Base-by-base conservation (phyloP, 1,140 invertebrate species). In the Chymomyza costata region DNA sequence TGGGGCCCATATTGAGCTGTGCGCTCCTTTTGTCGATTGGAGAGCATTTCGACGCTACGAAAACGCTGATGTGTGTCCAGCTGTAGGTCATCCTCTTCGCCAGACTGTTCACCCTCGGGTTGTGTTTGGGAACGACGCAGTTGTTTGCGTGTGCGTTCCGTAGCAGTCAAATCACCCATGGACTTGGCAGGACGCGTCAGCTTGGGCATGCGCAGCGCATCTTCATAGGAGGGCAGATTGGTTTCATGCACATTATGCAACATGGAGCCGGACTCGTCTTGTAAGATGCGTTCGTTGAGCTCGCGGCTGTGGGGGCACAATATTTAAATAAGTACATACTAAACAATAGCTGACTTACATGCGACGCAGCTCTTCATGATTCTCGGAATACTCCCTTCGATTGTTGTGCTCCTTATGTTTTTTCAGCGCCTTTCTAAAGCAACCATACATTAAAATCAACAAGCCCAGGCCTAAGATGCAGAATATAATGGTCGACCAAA, bases 191-290 rank as follows among this genome's bases (percentile, higher is more conserved):
- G 90, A 5, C 86, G 78, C 55, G 88, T 88, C 43, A 90, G 57
- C 65, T 90, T 89, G 11, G 91, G 90, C 89, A 93, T 90, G 6
- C 89, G 87, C 41, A 93, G 86, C 7, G 92, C 92, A 85, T 93
- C 92, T 56, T 90, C 90, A 65, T 93, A 93, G n/a, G 89, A 90
- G 1, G 92, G 92, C 34, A 78, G 89, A 25, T 91, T 87, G 10
- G 91, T 83, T 85, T 93, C 92, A 48, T 90, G 78, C 88, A 39
- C 14, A 15, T 66, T 90, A 81, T 57, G 91, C 85, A 70, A 88
- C 2, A 49, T 90, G 70, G 88, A 81, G 54, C 88, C 68, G 19
- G 86, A 86, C 76, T 90, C 88, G 55, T 90, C 89, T 66, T 90
- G 88, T 34, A 88, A 71, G 10, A 87, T 78, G 37, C 90, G 87